Evolutionary conservation across 2,888 invertebrate species (phyloP).

Genomic region (Drosophila infuscata): DNA sequence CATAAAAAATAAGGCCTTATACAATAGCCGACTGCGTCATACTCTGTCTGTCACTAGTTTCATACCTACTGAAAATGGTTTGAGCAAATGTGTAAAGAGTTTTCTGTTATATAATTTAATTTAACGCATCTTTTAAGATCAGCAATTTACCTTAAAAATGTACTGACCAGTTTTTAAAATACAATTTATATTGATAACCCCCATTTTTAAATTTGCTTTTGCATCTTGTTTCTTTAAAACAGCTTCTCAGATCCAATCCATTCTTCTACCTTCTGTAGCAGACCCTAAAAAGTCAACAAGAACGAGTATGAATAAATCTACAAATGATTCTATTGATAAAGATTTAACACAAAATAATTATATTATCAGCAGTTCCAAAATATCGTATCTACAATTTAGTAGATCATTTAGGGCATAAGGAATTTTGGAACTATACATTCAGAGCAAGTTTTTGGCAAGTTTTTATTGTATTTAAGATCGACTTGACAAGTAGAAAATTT

Average conservation of each 20-base stretch:
- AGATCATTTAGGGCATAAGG: background rate
- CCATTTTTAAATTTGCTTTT: background rate
- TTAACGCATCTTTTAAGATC: background rate
- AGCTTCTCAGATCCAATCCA: background rate
- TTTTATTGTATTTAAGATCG: no score
- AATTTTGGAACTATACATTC: background rate
- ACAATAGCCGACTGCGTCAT: background rate
- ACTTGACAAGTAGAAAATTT: background rate
- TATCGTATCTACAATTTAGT: background rate
- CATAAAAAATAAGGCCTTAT: background rate
- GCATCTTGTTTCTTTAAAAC: background rate
- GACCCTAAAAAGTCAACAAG: background rate
- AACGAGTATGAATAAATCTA: background rate
- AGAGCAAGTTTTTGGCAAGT: no score
- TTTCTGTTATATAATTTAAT: background rate
- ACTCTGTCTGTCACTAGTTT: background rate
- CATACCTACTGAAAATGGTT: background rate
- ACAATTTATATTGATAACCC: background rate
- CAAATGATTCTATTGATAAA: background rate
- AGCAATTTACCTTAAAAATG: background rate
- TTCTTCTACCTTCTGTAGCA: background rate
- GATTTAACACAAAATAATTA: background rate
- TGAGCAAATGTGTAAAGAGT: conserved; percentile 12
- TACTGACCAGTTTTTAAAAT: background rate
- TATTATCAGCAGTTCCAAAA: background rate